phyloP scores from a whole-genome alignment of 35 echinoderm and acorn worm species.

The Diadema setosum region DNA sequence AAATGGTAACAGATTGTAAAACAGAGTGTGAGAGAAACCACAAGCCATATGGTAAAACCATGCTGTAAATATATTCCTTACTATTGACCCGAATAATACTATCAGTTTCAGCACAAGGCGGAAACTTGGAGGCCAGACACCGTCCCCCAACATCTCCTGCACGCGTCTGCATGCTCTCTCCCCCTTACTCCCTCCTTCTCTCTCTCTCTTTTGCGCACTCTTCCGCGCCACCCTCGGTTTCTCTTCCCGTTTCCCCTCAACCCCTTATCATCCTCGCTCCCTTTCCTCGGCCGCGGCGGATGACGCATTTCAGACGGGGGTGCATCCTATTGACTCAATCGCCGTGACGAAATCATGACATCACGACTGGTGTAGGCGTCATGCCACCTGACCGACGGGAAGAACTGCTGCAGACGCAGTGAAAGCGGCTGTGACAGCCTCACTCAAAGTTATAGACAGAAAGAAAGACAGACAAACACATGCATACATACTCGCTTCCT shows the following conservation, averaged over 20 bases:
- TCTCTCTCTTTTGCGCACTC: neutral
- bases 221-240: neutral
- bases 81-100: no score
- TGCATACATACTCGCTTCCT: no score
- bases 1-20: no score
- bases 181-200: neutral
- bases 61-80: no score
- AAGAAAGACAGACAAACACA: no score
- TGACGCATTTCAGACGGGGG: neutral
- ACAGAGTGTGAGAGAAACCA: no score
- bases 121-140: no score
- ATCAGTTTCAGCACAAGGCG: no score
- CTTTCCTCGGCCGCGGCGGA: neutral
- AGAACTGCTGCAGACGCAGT: neutral
- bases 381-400: neutral
- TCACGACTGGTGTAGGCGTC: neutral
- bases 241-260: neutral
- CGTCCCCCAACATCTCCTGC: no score
- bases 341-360: constrained; percentile 8
- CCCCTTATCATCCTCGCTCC: neutral
- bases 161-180: neutral
- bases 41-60: no score
- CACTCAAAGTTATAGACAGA: no score
- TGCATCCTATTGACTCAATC: constrained; percentile 14
- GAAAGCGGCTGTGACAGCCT: neutral